Evolutionary conservation across 1,140 invertebrate species (phyloP).

Genomic region (Dolichoris vasculosae): DNA sequence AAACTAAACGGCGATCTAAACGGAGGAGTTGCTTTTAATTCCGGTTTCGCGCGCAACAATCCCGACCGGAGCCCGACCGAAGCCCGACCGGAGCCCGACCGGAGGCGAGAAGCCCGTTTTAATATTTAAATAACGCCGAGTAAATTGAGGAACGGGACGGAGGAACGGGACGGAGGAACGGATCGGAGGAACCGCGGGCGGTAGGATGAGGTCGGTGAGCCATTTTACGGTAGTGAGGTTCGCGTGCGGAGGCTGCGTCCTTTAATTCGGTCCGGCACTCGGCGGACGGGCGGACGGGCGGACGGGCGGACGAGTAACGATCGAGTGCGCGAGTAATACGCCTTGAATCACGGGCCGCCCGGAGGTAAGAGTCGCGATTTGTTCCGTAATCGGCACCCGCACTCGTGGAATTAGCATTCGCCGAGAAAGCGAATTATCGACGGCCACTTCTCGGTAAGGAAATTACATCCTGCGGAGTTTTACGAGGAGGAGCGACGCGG

Average conservation of each 20-base stretch:
- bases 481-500: neutral
- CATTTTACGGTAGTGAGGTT: neutral
- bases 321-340: too few species aligned
- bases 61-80: too few species aligned
- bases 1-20: too few species aligned
- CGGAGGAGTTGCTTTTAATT: too few species aligned
- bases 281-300: neutral
- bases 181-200: too few species aligned
- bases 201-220: neutral
- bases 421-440: neutral
- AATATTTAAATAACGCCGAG: too few species aligned
- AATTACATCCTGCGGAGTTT: neutral
- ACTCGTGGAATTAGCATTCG: constrained; percentile 15
- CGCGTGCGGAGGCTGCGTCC: neutral
- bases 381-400: neutral
- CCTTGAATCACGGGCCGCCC: neutral
- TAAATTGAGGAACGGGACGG: too few species aligned
- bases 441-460: neutral
- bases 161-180: too few species aligned
- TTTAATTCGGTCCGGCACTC: neutral
- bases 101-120: too few species aligned
- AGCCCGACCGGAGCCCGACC: too few species aligned
- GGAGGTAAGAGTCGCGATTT: constrained; percentile 6
- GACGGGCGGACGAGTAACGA: neutral
- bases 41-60: too few species aligned